Base-by-base conservation (phyloP, 1,140 invertebrate species). In the Bactericera cockerelli region DNA sequence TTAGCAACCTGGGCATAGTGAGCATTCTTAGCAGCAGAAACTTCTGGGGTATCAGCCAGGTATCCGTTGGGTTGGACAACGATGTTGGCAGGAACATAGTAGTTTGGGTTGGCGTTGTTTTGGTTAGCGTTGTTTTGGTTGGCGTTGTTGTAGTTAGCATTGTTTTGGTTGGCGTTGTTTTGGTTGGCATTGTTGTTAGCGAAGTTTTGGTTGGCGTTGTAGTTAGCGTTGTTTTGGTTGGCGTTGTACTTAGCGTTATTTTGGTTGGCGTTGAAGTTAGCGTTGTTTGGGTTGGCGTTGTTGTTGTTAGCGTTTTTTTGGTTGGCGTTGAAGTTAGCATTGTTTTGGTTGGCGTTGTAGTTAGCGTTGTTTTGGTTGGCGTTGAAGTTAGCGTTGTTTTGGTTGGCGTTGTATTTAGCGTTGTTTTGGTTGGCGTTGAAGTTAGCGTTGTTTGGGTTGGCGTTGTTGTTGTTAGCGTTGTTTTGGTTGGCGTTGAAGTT, bases 1-100 rank as follows among this genome's bases (percentile, higher is more conserved):
- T 67, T 65, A 1, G 73, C 71, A 42, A 63, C 54, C 26, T 62
- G 60, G 13, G 63, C 61, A 21, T 74, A 74, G 59, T 75, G 74
- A 0, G 68, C 72, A 0, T 70, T 71, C 64, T 75, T 76, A 3
- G 74, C 75, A 39, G 72, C 69, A 2, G 72, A 70, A 10, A 76
- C 75, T 69, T 76, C 75, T 57, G 75, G 74, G 0, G 75, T 77
- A 59, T 76, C 75, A 57, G 75, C 71, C 0, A 76, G 73, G 38
- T 69, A 70, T 1, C 74, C 74, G 39, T 75, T 72, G 22, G 60
- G 62, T 67, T 11, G 33, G 33, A 61, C 55, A 16, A 42, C 38
- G 55, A 62, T 25, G n/a, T 10, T 59, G 24, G 54, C 55, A 22
- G 57, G 42, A 19, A 4, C 19, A 16, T 49, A 49, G 22, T 6